Percentiles rank a stretch among this genome's conserved stretches.
These are phyloP conservation scores for Cancer borealis DNA, from an alignment of 2,888 invertebrate genomes.

Conservation along the genomic window DNA sequence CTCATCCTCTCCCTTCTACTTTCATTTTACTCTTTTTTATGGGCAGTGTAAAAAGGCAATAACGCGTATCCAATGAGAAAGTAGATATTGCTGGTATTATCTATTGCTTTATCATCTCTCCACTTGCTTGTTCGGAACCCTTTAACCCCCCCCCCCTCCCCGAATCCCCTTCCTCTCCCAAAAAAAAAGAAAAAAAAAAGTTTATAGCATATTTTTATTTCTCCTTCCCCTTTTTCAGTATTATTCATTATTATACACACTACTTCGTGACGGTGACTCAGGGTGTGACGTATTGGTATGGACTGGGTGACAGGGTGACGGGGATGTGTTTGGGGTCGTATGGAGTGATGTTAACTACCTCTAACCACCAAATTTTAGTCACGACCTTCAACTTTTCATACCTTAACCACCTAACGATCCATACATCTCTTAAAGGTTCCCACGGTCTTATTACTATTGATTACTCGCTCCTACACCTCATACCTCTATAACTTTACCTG, in stretches of 20 bases:
- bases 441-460: no score
- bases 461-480: no score
- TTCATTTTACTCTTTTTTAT: neutral
- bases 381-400: neutral
- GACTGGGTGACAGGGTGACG: neutral
- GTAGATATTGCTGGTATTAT: no score
- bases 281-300: neutral
- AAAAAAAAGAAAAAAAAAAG: no score
- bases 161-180: no score
- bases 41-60: no score
- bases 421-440: no score
- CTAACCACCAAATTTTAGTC: neutral
- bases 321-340: neutral
- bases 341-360: neutral
- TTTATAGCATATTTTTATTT: neutral
- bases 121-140: neutral
- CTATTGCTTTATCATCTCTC: no score
- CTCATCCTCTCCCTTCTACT: neutral
- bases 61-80: no score
- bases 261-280: neutral
- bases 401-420: neutral
- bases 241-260: neutral
- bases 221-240: neutral
- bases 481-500: no score
- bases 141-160: no score